These are phyloP conservation scores for Okamejei kenojei DNA, from an alignment of 2,797 vertebrate species.

Conservation along the genomic window DNA sequence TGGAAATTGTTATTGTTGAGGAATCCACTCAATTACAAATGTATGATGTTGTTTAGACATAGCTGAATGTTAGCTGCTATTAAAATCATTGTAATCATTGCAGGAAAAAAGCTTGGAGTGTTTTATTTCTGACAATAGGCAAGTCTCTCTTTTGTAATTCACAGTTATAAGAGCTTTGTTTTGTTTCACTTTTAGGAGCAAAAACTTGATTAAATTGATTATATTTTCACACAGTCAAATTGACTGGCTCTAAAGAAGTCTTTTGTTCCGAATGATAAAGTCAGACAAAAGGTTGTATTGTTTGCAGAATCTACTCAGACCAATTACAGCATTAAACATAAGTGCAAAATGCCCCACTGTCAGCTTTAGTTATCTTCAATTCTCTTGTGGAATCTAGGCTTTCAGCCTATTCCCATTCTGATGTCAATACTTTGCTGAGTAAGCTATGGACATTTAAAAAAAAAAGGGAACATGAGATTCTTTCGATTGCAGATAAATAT, in stretches of 20 bases:
- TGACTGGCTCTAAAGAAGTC: background rate
- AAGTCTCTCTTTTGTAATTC: background rate
- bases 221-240: background rate
- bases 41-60: conserved; percentile 1
- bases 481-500: background rate
- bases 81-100: background rate
- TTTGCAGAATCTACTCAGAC: background rate
- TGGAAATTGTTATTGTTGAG: background rate
- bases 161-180: background rate
- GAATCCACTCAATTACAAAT: background rate
- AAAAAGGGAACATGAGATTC: background rate
- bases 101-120: background rate
- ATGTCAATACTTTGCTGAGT: background rate
- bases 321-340: conserved; percentile 24
- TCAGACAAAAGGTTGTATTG: background rate
- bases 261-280: background rate
- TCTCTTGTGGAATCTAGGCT: background rate
- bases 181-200: conserved; percentile 11
- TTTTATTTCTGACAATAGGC: background rate
- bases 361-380: conserved; percentile 3
- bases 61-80: background rate
- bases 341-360: background rate
- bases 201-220: conserved; percentile 19
- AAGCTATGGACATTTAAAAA: background rate
- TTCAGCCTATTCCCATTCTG: background rate